Conservation (phyloP, 1,140 invertebrate genomes). For the Calycopis cecrops region DNA sequence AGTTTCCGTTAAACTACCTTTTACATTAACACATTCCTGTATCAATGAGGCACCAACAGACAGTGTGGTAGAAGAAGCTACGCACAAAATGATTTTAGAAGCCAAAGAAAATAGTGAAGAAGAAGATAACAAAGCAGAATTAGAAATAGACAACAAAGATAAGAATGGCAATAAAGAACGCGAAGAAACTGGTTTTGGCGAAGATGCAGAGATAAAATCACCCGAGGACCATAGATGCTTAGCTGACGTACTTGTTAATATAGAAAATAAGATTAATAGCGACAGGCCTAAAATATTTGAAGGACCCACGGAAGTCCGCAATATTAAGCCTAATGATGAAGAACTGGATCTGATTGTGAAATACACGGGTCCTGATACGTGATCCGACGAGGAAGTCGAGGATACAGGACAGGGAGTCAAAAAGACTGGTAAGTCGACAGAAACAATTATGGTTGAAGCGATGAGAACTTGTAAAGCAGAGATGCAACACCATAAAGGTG, state of each 20-base stretch:
- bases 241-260: constrained; percentile 60
- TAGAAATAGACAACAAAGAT: constrained; percentile 53
- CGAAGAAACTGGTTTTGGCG: constrained; percentile 35
- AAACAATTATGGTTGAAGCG: constrained; percentile 33
- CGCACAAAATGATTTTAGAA: constrained; percentile 66
- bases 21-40: constrained; percentile 78
- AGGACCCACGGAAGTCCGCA: constrained; percentile 50
- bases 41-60: constrained; percentile 69
- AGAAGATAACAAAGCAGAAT: constrained; percentile 45
- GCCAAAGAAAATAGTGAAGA: constrained; percentile 64
- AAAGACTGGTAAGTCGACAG: constrained; percentile 48
- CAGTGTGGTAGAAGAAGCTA: constrained; percentile 62
- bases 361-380: constrained; percentile 69
- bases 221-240: constrained; percentile 48
- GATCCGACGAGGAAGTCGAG: constrained; percentile 65
- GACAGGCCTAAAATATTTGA: constrained; percentile 56
- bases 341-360: constrained; percentile 70
- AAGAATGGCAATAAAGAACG: constrained; percentile 41
- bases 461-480: constrained; percentile 42
- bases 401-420: constrained; percentile 34
- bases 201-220: constrained; percentile 47
- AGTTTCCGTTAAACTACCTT: constrained; percentile 86
- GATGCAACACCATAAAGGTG: constrained; percentile 51
- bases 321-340: constrained; percentile 58
- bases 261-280: constrained; percentile 49